Conservation (phyloP, 2,888 invertebrate species). For the Idaea aversata region DNA sequence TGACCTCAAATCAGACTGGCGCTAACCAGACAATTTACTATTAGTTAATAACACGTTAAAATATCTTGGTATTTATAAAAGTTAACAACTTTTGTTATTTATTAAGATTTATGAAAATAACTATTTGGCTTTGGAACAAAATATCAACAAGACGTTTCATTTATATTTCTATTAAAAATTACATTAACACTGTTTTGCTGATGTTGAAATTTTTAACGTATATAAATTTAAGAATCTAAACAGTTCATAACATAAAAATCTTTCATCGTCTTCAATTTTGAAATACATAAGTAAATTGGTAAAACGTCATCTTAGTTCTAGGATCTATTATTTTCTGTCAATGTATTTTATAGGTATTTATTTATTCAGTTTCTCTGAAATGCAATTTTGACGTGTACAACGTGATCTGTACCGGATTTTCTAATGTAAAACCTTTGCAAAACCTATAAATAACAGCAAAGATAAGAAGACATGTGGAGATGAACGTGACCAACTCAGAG, state of each 20-base stretch:
- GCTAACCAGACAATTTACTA: neutral
- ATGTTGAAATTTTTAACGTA: neutral
- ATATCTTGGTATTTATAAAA: neutral
- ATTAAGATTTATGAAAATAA: neutral
- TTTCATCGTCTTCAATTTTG: too few relatives aligned
- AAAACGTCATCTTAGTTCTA: too few relatives aligned
- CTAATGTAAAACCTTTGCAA: neutral
- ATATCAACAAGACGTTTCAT: neutral
- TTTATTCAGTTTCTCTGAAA: too few relatives aligned
- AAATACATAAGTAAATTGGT: too few relatives aligned
- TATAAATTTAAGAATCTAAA: neutral
- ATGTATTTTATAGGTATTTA: too few relatives aligned
- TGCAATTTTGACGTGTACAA: too few relatives aligned
- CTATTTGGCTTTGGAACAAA: neutral
- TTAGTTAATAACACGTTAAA: conserved; percentile 5
- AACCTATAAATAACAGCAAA: neutral
- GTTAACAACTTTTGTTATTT: neutral
- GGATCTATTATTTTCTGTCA: too few relatives aligned
- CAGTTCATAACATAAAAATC: neutral
- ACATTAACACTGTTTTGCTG: neutral
- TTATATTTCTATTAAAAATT: neutral
- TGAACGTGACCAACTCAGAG: neutral
- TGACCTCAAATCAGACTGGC: conserved; percentile 16
- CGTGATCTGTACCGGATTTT: neutral
- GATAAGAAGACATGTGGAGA: neutral